Base-by-base conservation (phyloP, 2,113 vertebrate species). In the Neofelis nebulosa region DNA sequence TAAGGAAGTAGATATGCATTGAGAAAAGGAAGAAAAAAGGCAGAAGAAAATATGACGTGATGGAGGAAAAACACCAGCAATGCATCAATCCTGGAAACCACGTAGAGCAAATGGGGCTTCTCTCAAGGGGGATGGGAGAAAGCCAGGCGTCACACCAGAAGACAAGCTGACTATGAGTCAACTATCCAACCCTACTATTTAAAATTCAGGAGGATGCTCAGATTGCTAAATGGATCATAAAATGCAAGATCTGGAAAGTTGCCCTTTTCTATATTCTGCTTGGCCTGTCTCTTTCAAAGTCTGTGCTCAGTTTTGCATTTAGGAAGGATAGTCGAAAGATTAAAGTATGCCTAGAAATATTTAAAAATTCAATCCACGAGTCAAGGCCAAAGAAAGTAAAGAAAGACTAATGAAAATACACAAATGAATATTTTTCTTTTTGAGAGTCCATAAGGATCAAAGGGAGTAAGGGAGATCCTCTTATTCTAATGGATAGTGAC, bases 321-420 rank as follows among this genome's bases (percentile, higher is more conserved):
- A 76, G 41, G 36, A 94, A 91, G 38, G 18, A 91, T 13, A 38
- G 50, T 97, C n/a, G 92, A 95, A 92, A 76, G 52, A 68, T 85
- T 85, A 88, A 81, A 74, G 13, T 52, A 19, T 63, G 19, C 29
- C 63, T 82, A 36, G 68, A 93, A 93, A 65, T 65, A 82, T 10
- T 31, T 74, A 85, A 86, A 92, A 90, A 12, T 78, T 78, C 29
- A 2, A 61, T 11, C 57, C 7, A 52, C 31, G 45, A 87, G 15
- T 80, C 19, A 93, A 79, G 23, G 33, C 29, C 80, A 88, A 84
- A 71, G 31, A 91, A 78, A 93, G 31, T 36, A 68, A 71, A 65
- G 19, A 88, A 88, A 50, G 10, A 10, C 15, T 78, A 71, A 69
- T 63, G 91, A 91, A 87, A 55, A 69, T 14, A n/a, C 38, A 45